A percentile compares a stretch with the other conserved stretches of the same genome.
phyloP scores from a whole-genome alignment of 2,797 vertebrate species.

The Cottoperca gobio region DNA sequence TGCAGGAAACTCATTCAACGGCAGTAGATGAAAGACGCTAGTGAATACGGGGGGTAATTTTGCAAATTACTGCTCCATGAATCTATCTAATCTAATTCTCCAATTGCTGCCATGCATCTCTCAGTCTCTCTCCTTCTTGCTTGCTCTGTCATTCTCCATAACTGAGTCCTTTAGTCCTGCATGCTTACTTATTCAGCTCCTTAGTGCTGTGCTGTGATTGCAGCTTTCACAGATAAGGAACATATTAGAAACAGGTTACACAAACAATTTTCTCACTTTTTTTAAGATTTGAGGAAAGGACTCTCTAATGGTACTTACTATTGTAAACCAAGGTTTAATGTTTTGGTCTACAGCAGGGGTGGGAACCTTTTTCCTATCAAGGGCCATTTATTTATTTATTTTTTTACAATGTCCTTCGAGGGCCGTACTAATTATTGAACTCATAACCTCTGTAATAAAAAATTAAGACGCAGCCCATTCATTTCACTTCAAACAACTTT shows the following conservation, averaged over 20 bases:
- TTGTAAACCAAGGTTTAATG: background rate
- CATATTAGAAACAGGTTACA: conserved; percentile 13
- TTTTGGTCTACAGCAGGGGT: background rate
- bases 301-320: background rate
- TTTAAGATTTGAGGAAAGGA: background rate
- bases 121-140: conserved; percentile 39
- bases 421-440: too few relatives aligned
- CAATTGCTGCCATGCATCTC: conserved; percentile 80
- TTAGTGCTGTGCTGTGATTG: conserved; percentile 8
- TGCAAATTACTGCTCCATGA: conserved; percentile 89
- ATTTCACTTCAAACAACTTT: too few relatives aligned
- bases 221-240: background rate
- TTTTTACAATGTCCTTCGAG: too few relatives aligned
- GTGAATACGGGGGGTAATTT: conserved; percentile 91
- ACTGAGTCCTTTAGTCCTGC: conserved; percentile 39
- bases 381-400: too few relatives aligned
- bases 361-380: too few relatives aligned
- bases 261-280: background rate
- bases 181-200: conserved; percentile 40
- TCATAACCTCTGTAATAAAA: too few relatives aligned
- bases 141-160: conserved; percentile 48
- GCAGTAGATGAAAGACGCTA: conserved; percentile 90
- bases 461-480: too few relatives aligned
- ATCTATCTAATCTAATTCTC: conserved; percentile 91
- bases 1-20: conserved; percentile 93